Evolutionary conservation across 2,888 invertebrate species (phyloP), one percentile per base, ranked within the genome.

Genomic region (Diogma glabrata): DNA sequence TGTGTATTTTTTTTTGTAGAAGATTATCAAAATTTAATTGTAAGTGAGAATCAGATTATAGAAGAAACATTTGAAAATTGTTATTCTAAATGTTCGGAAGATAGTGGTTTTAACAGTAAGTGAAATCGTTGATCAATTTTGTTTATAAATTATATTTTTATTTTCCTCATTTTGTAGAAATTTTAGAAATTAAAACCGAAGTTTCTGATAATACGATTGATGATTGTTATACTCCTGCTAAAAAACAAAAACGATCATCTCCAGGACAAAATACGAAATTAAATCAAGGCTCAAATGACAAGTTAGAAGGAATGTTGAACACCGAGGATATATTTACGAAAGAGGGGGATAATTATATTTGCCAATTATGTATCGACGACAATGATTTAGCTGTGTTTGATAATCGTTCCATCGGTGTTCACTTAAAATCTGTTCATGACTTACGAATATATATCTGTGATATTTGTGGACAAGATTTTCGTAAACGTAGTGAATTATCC

Each of bases 401-500:
- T 58, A 76, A 81, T 1, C 77, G 77, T 54, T 63, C 68, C 0
- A 79, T 83, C 53, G 75, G 77, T 59, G 63, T 71, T 0, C 87
- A 87, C 57, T 66, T 85, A 60, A 79, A 77, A 61, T 59, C 61
- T 0, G 64, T 58, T 0, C 87, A 87, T 63, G 77, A 78, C 47
- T 71, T 77, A 0, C 72, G 81, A 0, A 61, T 84, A 3, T 84
- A 84, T 61, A 77, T 86, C 48, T 88, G 87, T 57, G 79, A 79
- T 53, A 67, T 80, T 5, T 87, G 87, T 60, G 81, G 81, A 0
- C 69, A 72, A 20, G 78, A 82, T 47, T 80, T 84, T 61, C 67
- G 75, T 45, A 79, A 77, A 57, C 70, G 82, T 16, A 75, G 72
- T n/a, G 80, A 81, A 52, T 71, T 83, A 5, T 76, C 76, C 0